Evolutionary conservation across 1,140 invertebrate species (phyloP).

Genomic region (Magallana angulata): DNA sequence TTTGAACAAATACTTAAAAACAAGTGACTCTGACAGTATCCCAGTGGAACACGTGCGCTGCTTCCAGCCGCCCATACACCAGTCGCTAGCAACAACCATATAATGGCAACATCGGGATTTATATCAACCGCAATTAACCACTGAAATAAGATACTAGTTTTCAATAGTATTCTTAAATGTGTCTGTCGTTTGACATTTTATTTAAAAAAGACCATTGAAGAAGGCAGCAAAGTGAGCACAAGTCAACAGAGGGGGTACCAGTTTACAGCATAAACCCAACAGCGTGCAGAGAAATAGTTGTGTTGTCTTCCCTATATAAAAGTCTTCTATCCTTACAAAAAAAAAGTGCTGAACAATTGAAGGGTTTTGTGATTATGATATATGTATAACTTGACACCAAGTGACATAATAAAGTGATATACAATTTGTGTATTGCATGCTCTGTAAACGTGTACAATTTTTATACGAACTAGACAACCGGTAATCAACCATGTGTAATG

Average conservation of each 20-base stretch:
- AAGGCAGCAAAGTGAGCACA: background rate
- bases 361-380: background rate
- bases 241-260: no score
- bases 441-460: slow-evolving; percentile 10
- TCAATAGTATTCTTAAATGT: background rate
- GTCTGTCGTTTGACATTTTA: background rate
- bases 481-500: slow-evolving; percentile 24
- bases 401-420: slow-evolving; percentile 20
- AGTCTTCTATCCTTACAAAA: background rate
- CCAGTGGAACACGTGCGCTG: slow-evolving; percentile 97
- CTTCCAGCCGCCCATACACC: slow-evolving; percentile 96
- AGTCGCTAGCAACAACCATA: slow-evolving; percentile 78
- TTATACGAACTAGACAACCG: slow-evolving; percentile 13
- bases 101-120: slow-evolving; percentile 6
- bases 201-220: background rate
- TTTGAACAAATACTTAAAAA: slow-evolving; percentile 96
- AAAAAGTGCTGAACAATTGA: background rate
- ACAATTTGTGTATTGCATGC: slow-evolving; percentile 26
- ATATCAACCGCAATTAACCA: no score
- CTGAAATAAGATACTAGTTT: no score
- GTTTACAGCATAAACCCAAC: no score
- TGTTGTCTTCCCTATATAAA: slow-evolving; percentile 11
- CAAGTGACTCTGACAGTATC: slow-evolving; percentile 86
- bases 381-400: background rate
- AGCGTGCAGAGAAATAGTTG: background rate